These are phyloP conservation scores for Emmelina monodactyla DNA, from an alignment of 2,888 invertebrate genomes.

Conservation along the genomic window DNA sequence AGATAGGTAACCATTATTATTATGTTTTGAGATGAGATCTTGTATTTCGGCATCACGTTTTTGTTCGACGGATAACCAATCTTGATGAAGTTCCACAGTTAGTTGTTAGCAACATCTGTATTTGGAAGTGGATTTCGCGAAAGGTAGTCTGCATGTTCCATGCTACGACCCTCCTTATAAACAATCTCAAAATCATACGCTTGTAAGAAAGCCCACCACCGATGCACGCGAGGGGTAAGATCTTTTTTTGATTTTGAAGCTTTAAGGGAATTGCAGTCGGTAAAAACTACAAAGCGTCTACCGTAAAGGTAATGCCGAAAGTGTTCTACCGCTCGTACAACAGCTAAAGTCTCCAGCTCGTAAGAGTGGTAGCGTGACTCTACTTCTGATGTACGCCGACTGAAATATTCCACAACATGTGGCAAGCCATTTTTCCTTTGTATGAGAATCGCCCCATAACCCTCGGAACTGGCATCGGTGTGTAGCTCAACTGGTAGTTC, in stretches of 20 bases:
- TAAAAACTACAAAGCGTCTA: slow-evolving; percentile 1
- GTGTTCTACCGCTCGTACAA: slow-evolving; percentile 8
- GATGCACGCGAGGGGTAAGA: slow-evolving; percentile 8
- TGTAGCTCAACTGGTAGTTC: slow-evolving; percentile 3
- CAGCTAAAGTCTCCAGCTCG: slow-evolving; percentile 9
- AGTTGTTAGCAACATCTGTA: background rate
- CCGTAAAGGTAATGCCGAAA: slow-evolving; percentile 10
- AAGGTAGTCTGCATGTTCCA: slow-evolving; percentile 9
- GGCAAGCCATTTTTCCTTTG: slow-evolving; percentile 14
- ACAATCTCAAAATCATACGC: slow-evolving; percentile 8
- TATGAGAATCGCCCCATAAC: slow-evolving; percentile 10
- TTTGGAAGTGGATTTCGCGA: slow-evolving; percentile 4
- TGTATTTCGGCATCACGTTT: no score
- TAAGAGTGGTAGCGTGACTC: slow-evolving; percentile 9
- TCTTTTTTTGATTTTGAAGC: slow-evolving; percentile 7
- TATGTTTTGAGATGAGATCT: no score
- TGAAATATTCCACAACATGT: slow-evolving; percentile 16
- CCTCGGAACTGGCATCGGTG: slow-evolving; percentile 10
- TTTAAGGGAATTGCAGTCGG: slow-evolving; percentile 9
- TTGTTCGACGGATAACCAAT: no score
- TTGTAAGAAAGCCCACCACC: slow-evolving; percentile 11
- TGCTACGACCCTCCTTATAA: slow-evolving; percentile 7
- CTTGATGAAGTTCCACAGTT: no score
- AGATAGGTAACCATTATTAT: no score
- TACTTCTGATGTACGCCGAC: slow-evolving; percentile 9